phyloP scores from a whole-genome alignment of 2,797 vertebrate species.

The Falco rusticolus region DNA sequence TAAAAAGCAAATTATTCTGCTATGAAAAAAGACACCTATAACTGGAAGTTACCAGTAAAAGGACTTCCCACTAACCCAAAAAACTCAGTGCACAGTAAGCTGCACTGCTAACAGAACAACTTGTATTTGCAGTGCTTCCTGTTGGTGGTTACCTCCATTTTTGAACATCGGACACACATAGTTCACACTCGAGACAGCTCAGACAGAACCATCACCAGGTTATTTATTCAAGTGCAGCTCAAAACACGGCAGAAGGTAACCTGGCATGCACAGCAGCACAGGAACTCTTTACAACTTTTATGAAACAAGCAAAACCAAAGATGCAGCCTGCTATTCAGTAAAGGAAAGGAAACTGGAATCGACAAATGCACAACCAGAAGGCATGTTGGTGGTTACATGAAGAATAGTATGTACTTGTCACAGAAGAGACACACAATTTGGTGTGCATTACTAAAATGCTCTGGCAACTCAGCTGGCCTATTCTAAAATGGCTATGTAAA shows the following conservation, averaged over 20 bases:
- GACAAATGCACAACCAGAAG: not conserved
- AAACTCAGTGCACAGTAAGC: not conserved
- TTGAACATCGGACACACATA: fast-evolving
- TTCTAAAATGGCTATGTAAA: not conserved
- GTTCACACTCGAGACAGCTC: not conserved
- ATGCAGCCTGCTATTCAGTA: not conserved
- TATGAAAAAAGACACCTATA: not conserved
- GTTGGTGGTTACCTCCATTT: not conserved
- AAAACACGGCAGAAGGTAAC: not conserved
- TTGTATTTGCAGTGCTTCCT: not conserved
- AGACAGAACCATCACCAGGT: not conserved
- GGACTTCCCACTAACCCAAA: not conserved
- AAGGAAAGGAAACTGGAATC: not conserved
- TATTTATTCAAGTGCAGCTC: not conserved
- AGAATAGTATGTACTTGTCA: not conserved
- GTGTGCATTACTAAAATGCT: not conserved
- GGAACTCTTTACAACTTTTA: not conserved
- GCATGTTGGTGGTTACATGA: not conserved
- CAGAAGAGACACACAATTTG: not conserved
- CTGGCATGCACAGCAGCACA: not conserved
- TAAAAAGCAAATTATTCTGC: not conserved
- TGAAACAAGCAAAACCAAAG: not conserved
- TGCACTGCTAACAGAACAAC: not conserved
- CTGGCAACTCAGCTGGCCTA: not conserved
- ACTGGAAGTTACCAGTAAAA: not conserved